These are phyloP conservation scores for Denticeps clupeoides DNA, from an alignment of 2,797 vertebrate genomes.

Conservation along the genomic window DNA sequence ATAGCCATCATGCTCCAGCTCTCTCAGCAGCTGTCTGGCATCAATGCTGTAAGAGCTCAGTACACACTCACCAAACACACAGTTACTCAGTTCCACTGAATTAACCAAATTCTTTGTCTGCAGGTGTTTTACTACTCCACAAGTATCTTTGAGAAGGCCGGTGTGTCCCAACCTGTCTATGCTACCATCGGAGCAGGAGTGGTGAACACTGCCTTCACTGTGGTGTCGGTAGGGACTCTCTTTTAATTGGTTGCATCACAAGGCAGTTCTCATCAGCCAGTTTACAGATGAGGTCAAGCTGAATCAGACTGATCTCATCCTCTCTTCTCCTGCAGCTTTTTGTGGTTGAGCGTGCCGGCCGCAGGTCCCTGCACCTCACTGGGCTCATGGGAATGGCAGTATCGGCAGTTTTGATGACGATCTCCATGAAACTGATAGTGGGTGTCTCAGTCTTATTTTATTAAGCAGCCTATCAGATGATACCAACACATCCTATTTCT, in stretches of 20 bases:
- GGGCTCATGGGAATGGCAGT: conserved; percentile 84
- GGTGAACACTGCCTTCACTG: conserved; percentile 74
- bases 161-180: conserved; percentile 70
- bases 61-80: neutral
- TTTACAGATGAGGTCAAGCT: no score
- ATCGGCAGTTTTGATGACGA: conserved; percentile 79
- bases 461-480: neutral
- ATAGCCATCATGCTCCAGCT: conserved; percentile 74
- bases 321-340: conserved; percentile 71
- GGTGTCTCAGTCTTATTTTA: conserved; percentile 26
- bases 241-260: neutral
- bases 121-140: conserved; percentile 84
- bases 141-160: conserved; percentile 65
- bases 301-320: no score
- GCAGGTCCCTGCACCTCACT: conserved; percentile 78
- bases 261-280: no score
- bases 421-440: conserved; percentile 78
- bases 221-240: conserved; percentile 64
- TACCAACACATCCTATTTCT: no score
- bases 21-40: conserved; percentile 80
- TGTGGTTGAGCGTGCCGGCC: conserved; percentile 78
- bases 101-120: conserved; percentile 4
- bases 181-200: conserved; percentile 75
- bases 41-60: conserved; percentile 67
- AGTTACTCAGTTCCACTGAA: neutral